Evolutionary conservation across 2,113 vertebrate species (phyloP).

Genomic region (Alaudala cheleensis): DNA sequence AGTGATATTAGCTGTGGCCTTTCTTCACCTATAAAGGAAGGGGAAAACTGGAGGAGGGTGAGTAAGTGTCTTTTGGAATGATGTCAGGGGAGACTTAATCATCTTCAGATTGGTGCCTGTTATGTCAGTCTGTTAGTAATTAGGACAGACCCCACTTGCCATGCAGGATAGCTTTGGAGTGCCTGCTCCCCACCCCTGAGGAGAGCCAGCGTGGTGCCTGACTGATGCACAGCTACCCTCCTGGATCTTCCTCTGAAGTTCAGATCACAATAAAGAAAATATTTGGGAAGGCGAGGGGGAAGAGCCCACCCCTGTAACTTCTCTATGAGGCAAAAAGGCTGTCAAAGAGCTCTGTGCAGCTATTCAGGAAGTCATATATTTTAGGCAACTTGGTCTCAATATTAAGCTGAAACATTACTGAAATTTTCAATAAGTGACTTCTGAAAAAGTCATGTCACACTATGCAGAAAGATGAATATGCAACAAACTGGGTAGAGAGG

Average conservation of each 20-base stretch:
- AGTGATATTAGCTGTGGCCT: conserved; percentile 9
- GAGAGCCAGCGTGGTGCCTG: neutral
- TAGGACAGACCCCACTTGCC: conserved; percentile 24
- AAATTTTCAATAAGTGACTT: neutral
- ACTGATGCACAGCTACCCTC: conserved; percentile 23
- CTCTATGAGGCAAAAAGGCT: conserved; percentile 26
- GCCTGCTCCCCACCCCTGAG: conserved; percentile 4
- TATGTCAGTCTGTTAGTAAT: conserved; percentile 38
- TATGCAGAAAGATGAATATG: neutral
- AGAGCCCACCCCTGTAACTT: neutral
- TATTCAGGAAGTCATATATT: conserved; percentile 58
- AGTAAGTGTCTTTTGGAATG: conserved; percentile 11
- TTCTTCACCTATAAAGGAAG: conserved; percentile 37
- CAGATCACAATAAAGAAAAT: conserved; percentile 32
- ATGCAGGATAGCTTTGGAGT: conserved; percentile 16
- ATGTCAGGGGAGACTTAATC: conserved; percentile 45
- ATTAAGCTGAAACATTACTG: neutral
- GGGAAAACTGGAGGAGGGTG: neutral
- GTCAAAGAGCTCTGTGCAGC: conserved; percentile 25
- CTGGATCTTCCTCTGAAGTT: conserved; percentile 51
- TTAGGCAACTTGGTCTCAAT: conserved; percentile 6
- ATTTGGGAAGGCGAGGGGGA: neutral
- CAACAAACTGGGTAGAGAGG: neutral
- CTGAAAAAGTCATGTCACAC: neutral
- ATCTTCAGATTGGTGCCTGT: conserved; percentile 52